Evolutionary conservation across 2,888 invertebrate genomes (phyloP).

Genomic region (Platycnemis pennipes): DNA sequence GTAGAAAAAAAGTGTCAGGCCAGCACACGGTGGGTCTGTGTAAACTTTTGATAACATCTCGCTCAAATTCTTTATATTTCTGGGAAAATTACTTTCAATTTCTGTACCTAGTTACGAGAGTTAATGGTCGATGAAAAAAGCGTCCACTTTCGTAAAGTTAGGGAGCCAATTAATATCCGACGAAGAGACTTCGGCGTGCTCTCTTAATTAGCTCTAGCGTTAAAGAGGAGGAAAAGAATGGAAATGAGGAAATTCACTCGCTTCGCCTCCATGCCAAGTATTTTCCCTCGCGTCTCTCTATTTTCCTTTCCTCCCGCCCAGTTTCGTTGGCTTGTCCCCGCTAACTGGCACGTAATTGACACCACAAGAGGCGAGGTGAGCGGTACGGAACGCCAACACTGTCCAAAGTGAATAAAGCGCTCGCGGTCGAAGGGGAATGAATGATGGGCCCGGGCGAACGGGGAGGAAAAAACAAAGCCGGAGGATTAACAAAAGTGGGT

Average conservation of each 20-base stretch:
- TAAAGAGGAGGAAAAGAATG: neutral
- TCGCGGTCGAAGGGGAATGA: neutral
- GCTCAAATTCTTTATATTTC: too few species aligned
- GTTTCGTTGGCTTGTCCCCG: neutral
- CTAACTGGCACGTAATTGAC: constrained; percentile 51
- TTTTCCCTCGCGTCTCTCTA: neutral
- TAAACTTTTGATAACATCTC: too few species aligned
- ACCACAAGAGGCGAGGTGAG: constrained; percentile 21
- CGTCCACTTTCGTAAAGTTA: neutral
- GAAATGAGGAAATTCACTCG: neutral
- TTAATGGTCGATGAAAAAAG: too few species aligned
- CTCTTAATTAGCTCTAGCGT: neutral
- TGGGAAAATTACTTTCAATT: too few species aligned
- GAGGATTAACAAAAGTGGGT: constrained; percentile 38
- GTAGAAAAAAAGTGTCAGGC: too few species aligned
- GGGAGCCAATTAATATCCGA: neutral
- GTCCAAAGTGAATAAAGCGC: neutral
- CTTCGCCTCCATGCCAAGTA: neutral
- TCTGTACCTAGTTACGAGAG: too few species aligned
- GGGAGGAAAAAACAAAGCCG: neutral
- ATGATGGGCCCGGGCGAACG: neutral
- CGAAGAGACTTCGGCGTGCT: neutral
- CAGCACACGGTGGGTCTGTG: too few species aligned
- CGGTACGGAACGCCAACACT: constrained; percentile 1
- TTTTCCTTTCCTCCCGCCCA: neutral